Evolutionary conservation across 2,888 invertebrate species (phyloP).

Genomic region (Temnothorax rugatulus): DNA sequence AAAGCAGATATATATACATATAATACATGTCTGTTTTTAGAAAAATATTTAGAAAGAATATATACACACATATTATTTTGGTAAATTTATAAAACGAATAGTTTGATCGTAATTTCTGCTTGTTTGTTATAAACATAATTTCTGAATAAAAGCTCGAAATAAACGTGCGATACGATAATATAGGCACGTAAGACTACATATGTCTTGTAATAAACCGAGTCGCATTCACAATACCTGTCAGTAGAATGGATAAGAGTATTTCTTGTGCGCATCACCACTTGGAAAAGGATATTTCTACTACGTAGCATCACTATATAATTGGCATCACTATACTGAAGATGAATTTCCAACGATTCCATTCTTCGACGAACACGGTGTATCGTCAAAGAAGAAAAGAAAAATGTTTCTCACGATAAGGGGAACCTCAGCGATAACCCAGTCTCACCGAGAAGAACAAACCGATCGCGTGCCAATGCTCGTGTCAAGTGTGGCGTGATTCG

Average conservation of each 20-base stretch:
- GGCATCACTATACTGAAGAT: conserved; percentile 65
- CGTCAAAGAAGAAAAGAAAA: conserved; percentile 66
- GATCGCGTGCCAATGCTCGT: conserved; percentile 21
- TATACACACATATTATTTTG: no score
- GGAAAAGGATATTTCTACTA: conserved; percentile 78
- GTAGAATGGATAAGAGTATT: conserved; percentile 75
- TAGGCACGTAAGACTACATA: background rate
- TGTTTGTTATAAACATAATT: background rate
- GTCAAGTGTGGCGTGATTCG: conserved; percentile 25
- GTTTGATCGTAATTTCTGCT: background rate
- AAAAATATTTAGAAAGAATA: background rate
- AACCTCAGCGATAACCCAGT: conserved; percentile 77
- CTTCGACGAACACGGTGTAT: conserved; percentile 59
- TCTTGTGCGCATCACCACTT: conserved; percentile 79
- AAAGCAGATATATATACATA: background rate
- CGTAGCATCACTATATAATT: conserved; percentile 81
- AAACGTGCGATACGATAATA: background rate
- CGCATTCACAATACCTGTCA: conserved; percentile 79
- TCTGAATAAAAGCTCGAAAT: background rate
- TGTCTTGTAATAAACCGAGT: background rate
- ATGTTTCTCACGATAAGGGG: conserved; percentile 72
- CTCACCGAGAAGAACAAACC: conserved; percentile 28
- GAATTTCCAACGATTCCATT: conserved; percentile 44
- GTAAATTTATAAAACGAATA: no score
- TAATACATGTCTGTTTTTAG: background rate